Conservation (phyloP, 2,113 vertebrate species). For the Malurus alboscapulatus region DNA sequence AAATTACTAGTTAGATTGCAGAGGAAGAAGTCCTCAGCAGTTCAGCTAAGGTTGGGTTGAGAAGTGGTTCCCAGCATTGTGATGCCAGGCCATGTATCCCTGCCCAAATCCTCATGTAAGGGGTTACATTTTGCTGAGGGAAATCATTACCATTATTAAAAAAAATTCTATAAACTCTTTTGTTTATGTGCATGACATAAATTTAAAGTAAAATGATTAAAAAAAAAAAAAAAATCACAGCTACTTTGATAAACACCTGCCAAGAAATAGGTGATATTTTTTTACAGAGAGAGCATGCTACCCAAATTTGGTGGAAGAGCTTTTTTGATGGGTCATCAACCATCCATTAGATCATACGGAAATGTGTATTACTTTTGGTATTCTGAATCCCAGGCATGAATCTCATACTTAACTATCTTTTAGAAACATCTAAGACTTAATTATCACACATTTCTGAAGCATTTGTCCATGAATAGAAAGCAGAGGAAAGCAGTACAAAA, state of each 20-base stretch:
- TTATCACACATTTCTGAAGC: not conserved
- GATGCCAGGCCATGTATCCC: not conserved
- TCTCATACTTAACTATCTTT: not conserved
- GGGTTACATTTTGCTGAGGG: not conserved
- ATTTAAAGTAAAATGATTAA: not conserved
- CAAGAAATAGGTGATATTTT: not conserved
- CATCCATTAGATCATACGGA: not conserved
- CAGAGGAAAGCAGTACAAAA: not conserved
- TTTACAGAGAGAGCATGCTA: fast-evolving
- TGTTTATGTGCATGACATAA: not conserved
- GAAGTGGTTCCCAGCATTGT: not conserved
- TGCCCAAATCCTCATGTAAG: not conserved
- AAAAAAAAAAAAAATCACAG: not conserved
- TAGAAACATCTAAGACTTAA: not conserved
- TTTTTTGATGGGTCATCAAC: not conserved
- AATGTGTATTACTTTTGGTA: not conserved
- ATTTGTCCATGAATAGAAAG: not conserved
- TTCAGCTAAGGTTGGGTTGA: not conserved
- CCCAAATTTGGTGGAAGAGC: not conserved
- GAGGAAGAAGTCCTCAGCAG: not conserved
- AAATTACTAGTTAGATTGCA: not conserved
- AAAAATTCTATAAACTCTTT: not conserved
- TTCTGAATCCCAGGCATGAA: not conserved
- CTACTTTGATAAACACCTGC: not conserved
- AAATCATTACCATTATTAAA: not conserved